Conservation (phyloP, 2,113 vertebrate genomes). For the Pyxicephalus adspersus region DNA sequence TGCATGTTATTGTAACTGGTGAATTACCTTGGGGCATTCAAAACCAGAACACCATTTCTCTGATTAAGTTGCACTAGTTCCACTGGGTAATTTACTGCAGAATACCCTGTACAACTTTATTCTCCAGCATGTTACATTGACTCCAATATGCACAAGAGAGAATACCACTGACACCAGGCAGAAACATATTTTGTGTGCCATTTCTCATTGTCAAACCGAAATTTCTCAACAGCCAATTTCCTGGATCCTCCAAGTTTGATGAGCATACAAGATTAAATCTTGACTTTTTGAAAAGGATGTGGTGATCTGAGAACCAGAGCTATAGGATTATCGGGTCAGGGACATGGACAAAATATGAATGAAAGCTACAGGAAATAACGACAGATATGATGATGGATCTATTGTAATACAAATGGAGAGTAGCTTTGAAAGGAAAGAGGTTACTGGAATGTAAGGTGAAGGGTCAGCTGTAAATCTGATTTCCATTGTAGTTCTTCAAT, state of each 20-base stretch:
- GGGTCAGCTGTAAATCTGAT: slow-evolving; percentile 47
- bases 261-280: slow-evolving; percentile 17
- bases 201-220: slow-evolving; percentile 40
- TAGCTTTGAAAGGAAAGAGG: slow-evolving; percentile 10
- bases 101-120: neutral
- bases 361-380: slow-evolving; percentile 20
- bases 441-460: slow-evolving; percentile 16
- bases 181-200: slow-evolving; percentile 22
- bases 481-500: slow-evolving; percentile 37
- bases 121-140: neutral
- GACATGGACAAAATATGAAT: slow-evolving; percentile 29
- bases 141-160: neutral
- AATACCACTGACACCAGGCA: slow-evolving; percentile 13
- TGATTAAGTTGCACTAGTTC: neutral
- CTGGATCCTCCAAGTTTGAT: slow-evolving; percentile 17
- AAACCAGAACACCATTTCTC: no score
- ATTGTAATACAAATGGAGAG: slow-evolving; percentile 32
- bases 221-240: slow-evolving; percentile 27
- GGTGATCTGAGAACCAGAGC: slow-evolving; percentile 8
- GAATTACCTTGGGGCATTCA: no score
- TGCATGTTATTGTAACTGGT: no score
- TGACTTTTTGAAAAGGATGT: slow-evolving; percentile 3
- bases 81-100: neutral
- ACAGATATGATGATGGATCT: slow-evolving; percentile 11
- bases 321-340: slow-evolving; percentile 20